Conservation (phyloP, 1,140 invertebrate species). For the Brachionus sp. region DNA sequence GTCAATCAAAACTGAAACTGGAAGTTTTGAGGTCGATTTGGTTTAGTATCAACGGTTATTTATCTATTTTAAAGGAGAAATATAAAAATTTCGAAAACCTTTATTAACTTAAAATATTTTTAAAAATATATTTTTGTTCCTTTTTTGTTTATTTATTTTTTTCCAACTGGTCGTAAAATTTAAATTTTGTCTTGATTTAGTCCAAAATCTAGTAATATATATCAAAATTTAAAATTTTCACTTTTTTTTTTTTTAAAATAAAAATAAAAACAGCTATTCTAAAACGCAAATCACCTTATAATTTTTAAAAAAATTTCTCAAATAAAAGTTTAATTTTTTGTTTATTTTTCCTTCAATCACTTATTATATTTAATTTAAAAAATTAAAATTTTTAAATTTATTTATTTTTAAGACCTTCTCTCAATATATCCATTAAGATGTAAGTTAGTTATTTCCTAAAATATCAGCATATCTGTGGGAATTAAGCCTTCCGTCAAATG, state of each 20-base stretch:
- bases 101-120: neutral
- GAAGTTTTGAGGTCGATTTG: neutral
- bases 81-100: neutral
- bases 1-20: neutral
- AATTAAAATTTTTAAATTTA: too few relatives aligned
- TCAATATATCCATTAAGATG: too few relatives aligned
- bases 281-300: neutral
- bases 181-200: neutral
- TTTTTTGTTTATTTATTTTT: conserved; percentile 12
- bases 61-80: neutral
- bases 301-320: neutral
- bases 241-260: neutral
- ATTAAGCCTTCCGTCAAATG: too few relatives aligned
- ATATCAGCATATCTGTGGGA: too few relatives aligned
- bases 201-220: neutral
- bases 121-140: neutral
- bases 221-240: neutral
- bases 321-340: too few relatives aligned
- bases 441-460: too few relatives aligned
- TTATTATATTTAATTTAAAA: too few relatives aligned
- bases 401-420: too few relatives aligned
- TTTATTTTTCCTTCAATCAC: neutral
- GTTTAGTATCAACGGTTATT: neutral
- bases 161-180: neutral
- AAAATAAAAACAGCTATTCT: neutral